These are phyloP conservation scores for Creontiades dilutus DNA, from an alignment of 2,888 invertebrate species.

Conservation along the genomic window DNA sequence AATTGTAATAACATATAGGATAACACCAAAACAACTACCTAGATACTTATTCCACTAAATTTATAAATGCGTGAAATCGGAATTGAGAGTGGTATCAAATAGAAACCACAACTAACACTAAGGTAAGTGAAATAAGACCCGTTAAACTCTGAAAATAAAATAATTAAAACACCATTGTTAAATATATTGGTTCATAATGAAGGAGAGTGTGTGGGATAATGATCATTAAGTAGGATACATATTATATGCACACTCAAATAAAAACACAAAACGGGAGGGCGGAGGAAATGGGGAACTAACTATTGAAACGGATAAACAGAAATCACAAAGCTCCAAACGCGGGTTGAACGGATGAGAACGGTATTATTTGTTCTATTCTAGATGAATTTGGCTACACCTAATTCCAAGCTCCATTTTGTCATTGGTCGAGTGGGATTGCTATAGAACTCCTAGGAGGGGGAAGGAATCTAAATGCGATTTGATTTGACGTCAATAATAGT, in stretches of 20 bases:
- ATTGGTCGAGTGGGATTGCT: slow-evolving; percentile 6
- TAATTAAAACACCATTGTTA: background rate
- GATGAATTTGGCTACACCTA: background rate
- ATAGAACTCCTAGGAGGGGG: background rate
- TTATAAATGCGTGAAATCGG: too few species aligned
- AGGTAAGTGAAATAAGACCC: background rate
- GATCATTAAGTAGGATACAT: background rate
- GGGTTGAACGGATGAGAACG: too few species aligned
- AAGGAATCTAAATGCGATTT: slow-evolving; percentile 1
- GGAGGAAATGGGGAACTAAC: background rate
- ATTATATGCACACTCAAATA: too few species aligned
- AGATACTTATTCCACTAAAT: too few species aligned
- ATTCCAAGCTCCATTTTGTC: background rate
- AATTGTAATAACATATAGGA: too few species aligned
- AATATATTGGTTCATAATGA: background rate
- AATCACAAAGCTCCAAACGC: too few species aligned
- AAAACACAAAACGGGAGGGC: too few species aligned
- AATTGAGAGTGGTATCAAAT: too few species aligned
- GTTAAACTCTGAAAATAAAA: background rate
- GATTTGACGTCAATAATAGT: background rate
- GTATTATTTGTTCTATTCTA: background rate
- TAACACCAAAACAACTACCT: too few species aligned
- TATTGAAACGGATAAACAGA: background rate
- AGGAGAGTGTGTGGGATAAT: background rate
- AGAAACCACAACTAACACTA: background rate